phyloP scores from a whole-genome alignment of 2,797 vertebrate species.

The Chaetodon trifasciatus region DNA sequence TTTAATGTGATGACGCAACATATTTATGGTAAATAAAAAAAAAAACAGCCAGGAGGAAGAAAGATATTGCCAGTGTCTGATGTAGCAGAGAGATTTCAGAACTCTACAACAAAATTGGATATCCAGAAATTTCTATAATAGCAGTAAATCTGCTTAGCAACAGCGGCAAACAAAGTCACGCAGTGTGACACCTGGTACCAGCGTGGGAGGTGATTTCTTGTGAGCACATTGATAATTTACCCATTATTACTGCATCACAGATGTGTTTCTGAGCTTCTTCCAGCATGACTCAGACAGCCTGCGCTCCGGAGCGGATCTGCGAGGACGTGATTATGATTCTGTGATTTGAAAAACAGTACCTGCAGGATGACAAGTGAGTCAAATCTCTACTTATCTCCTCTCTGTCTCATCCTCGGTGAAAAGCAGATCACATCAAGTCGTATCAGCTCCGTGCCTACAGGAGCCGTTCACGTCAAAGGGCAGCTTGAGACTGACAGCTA shows the following conservation, averaged over 20 bases:
- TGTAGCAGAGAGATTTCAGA: not conserved
- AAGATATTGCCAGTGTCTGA: not conserved
- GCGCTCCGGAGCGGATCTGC: constrained; percentile 7
- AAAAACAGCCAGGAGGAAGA: not conserved
- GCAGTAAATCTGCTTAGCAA: constrained; percentile 10
- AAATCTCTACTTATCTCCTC: constrained; percentile 61
- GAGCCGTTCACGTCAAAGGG: constrained; percentile 57
- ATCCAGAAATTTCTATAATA: constrained; percentile 5
- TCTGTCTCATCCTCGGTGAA: constrained; percentile 40
- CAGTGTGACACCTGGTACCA: constrained; percentile 23
- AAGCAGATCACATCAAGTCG: constrained; percentile 48
- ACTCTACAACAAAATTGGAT: not conserved
- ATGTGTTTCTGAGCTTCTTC: constrained; percentile 1
- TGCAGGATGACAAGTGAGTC: constrained; percentile 41
- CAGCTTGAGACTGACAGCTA: constrained; percentile 46
- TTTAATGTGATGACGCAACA: too few species aligned
- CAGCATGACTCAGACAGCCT: constrained; percentile 39
- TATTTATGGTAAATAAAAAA: too few species aligned
- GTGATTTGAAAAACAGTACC: constrained; percentile 52
- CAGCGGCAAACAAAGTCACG: constrained; percentile 7
- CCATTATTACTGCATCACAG: not conserved
- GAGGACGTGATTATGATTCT: constrained; percentile 33
- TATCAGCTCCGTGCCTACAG: constrained; percentile 57
- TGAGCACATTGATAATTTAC: constrained; percentile 23
- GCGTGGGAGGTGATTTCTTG: constrained; percentile 34